Evolutionary conservation across 2,113 vertebrate species (phyloP).

Genomic region (Bubo blakistoni): DNA sequence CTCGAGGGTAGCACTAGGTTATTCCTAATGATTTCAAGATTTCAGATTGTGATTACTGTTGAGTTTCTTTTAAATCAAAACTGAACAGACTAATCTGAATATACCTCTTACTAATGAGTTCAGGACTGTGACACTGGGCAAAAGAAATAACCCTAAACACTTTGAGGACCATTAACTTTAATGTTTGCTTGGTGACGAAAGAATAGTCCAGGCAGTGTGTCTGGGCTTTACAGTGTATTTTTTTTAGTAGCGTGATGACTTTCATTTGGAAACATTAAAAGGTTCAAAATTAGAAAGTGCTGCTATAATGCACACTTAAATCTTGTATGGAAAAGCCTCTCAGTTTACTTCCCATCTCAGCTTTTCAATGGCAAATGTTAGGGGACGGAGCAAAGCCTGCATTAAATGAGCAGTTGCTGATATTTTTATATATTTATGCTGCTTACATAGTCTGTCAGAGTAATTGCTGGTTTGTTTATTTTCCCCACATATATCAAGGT

Average conservation of each 20-base stretch:
- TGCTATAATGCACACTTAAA: not conserved
- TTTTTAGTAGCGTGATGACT: not conserved
- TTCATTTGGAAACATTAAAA: not conserved
- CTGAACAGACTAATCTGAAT: not conserved
- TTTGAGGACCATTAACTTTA: slow-evolving; percentile 26
- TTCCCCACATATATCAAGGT: no score
- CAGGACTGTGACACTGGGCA: not conserved
- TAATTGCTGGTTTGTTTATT: not conserved
- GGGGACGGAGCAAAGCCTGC: not conserved
- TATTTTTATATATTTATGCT: not conserved
- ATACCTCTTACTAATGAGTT: not conserved
- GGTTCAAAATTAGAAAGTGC: not conserved
- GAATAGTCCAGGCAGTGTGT: not conserved
- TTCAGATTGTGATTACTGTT: not conserved
- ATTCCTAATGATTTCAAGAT: not conserved
- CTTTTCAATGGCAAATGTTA: not conserved
- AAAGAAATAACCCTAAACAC: slow-evolving; percentile 31
- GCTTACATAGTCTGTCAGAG: not conserved
- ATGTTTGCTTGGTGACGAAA: not conserved
- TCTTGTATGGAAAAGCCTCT: not conserved
- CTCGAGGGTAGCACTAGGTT: not conserved
- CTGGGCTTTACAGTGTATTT: not conserved
- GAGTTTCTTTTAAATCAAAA: slow-evolving; percentile 1
- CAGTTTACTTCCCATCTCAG: not conserved
- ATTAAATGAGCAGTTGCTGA: not conserved